phyloP scores from a whole-genome alignment of 2,888 invertebrate species.

The Tribolium freemani region DNA sequence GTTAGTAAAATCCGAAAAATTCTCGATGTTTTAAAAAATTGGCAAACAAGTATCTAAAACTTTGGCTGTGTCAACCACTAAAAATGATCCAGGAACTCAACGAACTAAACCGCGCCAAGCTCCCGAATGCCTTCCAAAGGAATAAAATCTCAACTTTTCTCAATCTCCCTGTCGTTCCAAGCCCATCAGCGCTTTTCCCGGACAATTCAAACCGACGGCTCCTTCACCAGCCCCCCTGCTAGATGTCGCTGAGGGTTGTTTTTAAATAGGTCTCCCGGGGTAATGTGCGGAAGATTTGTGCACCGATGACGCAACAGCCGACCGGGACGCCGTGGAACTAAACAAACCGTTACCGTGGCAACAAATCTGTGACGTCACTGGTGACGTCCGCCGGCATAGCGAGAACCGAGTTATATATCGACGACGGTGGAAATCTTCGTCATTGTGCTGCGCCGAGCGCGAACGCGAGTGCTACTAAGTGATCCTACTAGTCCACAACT shows the following conservation, averaged over 20 bases:
- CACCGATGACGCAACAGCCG: conserved; percentile 74
- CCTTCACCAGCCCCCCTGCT: not conserved
- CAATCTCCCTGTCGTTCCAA: not conserved
- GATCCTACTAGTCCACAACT: conserved; percentile 66
- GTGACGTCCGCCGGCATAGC: conserved; percentile 63
- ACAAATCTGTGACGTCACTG: conserved; percentile 63
- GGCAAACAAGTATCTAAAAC: too few species aligned
- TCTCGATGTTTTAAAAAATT: too few species aligned
- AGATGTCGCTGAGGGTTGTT: conserved; percentile 32
- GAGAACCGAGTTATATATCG: conserved; percentile 65
- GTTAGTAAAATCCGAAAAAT: too few species aligned
- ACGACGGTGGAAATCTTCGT: conserved; percentile 61
- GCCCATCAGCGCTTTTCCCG: not conserved
- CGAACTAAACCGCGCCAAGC: too few species aligned
- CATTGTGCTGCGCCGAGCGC: conserved; percentile 65
- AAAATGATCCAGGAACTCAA: too few species aligned
- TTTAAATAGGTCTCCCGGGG: conserved; percentile 49
- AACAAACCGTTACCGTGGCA: conserved; percentile 65
- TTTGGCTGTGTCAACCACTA: too few species aligned
- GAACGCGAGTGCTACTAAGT: conserved; percentile 61
- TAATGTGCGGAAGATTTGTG: conserved; percentile 69
- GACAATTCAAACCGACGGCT: too few species aligned
- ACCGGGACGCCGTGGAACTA: conserved; percentile 70
- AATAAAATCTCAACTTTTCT: too few species aligned
- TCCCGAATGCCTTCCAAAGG: too few species aligned